Conservation (phyloP, 2,113 vertebrate species). For the Lipophrys pholis region DNA sequence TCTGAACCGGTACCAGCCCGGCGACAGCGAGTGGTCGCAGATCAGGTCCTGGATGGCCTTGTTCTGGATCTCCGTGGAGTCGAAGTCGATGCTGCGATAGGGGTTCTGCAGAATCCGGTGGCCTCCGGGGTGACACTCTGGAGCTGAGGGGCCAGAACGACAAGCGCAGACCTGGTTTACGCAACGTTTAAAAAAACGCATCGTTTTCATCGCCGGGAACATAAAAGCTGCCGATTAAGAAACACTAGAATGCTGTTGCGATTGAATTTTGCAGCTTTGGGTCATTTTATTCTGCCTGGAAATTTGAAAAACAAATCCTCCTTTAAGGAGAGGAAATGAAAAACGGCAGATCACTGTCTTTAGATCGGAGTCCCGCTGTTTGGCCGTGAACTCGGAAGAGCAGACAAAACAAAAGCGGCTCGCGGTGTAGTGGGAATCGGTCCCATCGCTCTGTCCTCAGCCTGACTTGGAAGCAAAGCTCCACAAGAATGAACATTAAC, state of each 20-base stretch:
- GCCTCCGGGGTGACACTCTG: slow-evolving; percentile 79
- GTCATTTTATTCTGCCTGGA: not conserved
- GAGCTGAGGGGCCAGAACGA: slow-evolving; percentile 52
- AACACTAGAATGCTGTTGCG: not conserved
- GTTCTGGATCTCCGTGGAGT: slow-evolving; percentile 84
- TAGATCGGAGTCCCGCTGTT: slow-evolving; percentile 33
- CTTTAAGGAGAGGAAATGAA: slow-evolving; percentile 21
- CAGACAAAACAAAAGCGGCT: slow-evolving; percentile 38
- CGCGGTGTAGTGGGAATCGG: not conserved
- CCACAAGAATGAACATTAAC: no score
- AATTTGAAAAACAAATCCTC: no score
- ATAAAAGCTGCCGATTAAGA: not conserved
- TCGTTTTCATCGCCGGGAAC: no score
- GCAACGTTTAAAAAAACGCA: not conserved
- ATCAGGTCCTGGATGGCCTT: slow-evolving; percentile 84
- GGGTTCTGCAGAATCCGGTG: slow-evolving; percentile 71
- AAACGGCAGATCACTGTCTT: not conserved
- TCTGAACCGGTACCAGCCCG: slow-evolving; percentile 83
- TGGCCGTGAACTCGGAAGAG: not conserved
- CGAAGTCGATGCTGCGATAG: slow-evolving; percentile 78
- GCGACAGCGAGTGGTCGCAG: slow-evolving; percentile 80
- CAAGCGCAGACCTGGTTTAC: no score
- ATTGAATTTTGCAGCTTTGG: no score
- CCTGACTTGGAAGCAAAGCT: no score
- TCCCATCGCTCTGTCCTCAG: not conserved